Base-by-base conservation (phyloP, 92 coral and sea anemone species). In the Porites divaricata region DNA sequence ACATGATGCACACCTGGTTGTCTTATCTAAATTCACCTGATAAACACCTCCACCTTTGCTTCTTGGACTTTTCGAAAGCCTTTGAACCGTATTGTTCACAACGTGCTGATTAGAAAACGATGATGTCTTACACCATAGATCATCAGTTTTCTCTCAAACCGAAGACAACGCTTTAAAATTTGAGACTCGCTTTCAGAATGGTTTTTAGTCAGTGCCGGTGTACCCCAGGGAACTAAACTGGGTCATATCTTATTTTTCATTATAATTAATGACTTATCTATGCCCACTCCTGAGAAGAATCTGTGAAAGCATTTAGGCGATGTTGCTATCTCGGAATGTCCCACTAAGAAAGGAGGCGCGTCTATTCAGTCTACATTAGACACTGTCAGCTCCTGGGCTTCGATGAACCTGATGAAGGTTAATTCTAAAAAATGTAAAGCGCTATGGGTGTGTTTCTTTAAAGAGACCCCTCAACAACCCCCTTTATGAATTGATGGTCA, bases 391-490 rank as follows among this genome's bases (percentile, higher is more conserved):
- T 51, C 89, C 9, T 84, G 58, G 58, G 62, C 77, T 26, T 62
- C 86, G 51, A 72, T 12, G 52, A 88, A 72, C 70, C 78, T 81
- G 70, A 88, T 85, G 92, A 75, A 70, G 65, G 70, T 88, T 9
- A 91, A 91, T 35, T 85, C 90, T 8, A 85, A 84, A 72, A 88
- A 84, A 64, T 83, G 89, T 56, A 84, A 88, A 49, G 91, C 78
- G 83, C 49, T 83, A 61, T 16, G 70, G 56, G 72, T 89, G 2
- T 89, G 88, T 67, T 92, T 86, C 75, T 58, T 88, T 20, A 76
- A 63, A 52, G 67, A 80, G 23, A 16, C 53, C 16, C 74, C 67
- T 5, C 28, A 49, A 15, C 68, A 76, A 5, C 45, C 58, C 49
- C 87, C 25, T 0, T 65, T 92, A 57, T 20, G 14, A 35, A 83